Percentiles rank a stretch among this genome's conserved stretches.
Evolutionary conservation across 1,140 invertebrate genomes (phyloP).

Genomic region (Stegodyphus mimosarum): DNA sequence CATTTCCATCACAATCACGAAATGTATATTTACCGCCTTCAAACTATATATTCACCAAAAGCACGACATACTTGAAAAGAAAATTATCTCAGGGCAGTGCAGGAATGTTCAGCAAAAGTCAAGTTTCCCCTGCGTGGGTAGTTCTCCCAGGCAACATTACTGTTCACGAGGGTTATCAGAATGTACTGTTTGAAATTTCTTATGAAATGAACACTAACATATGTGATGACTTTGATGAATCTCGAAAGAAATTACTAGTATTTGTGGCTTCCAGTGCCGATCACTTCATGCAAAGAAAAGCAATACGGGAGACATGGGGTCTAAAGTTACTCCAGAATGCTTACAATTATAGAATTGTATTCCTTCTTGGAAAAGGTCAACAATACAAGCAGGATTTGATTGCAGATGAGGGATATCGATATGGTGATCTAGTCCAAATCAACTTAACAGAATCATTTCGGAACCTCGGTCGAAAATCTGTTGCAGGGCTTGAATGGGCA

Average conservation of each 20-base stretch:
- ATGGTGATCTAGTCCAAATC: slow-evolving; percentile 70
- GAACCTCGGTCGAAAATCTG: slow-evolving; percentile 69
- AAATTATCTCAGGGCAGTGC: slow-evolving; percentile 26
- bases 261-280: slow-evolving; percentile 62
- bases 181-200: slow-evolving; percentile 44
- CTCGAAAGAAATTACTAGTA: slow-evolving; percentile 52
- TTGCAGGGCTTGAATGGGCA: slow-evolving; percentile 68
- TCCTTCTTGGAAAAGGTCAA: slow-evolving; percentile 59
- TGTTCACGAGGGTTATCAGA: slow-evolving; percentile 59
- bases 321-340: slow-evolving; percentile 61
- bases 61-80: slow-evolving; percentile 8
- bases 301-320: slow-evolving; percentile 64
- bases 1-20: not conserved
- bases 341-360: slow-evolving; percentile 63
- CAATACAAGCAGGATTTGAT: slow-evolving; percentile 54
- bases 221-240: slow-evolving; percentile 53
- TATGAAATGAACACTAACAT: slow-evolving; percentile 57
- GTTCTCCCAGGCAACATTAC: slow-evolving; percentile 48
- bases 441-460: slow-evolving; percentile 69
- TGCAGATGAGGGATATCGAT: slow-evolving; percentile 65
- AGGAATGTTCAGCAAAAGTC: not conserved
- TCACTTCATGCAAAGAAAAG: slow-evolving; percentile 58
- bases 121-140: slow-evolving; percentile 67
- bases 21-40: not conserved
- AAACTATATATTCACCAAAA: slow-evolving; percentile 10